Evolutionary conservation across 2,797 vertebrate species (phyloP), one percentile per base, ranked within the genome.

Genomic region (Tenualosa ilisha): DNA sequence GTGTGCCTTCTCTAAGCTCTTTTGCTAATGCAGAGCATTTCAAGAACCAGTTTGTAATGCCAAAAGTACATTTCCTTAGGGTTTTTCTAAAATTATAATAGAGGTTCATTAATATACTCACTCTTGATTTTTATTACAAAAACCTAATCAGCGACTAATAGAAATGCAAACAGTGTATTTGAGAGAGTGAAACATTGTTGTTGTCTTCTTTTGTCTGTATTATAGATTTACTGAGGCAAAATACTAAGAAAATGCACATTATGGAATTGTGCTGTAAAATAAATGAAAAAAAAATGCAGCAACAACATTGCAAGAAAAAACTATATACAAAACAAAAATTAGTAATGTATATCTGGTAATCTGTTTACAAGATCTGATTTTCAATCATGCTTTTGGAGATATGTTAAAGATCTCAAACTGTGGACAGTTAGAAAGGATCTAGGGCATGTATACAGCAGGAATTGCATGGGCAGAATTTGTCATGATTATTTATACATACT

Each of bases 401-500:
- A 17, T 6, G 2, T 46, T 79, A 7, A 79, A 17, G 15, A 46
- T 40, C 72, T 79, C 40, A 43, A 46, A 37, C 72, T 46, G 13
- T 2, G 7, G 68, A 26, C 31, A 37, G 46, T 53, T 15, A 3
- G 17, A 79, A 43, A 46, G 40, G 15, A 6, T 79, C 40, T 79
- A 22, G 5, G 46, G 72, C 40, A 79, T 46, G 40, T 79, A 43
- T 22, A 8, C 72, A 79, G 5, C 37, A 79, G 40, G 72, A 22
- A 46, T 3, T 22, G 37, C 72, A 43, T 46, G 40, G 40, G 37
- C 20, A 22, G 72, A 40, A 79, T 46, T 46, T 22, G 40, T 43
- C 5, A 79, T 46, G 15, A 46, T 79, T 79, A 46, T 79, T 79
- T 17, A 79, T 79, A 43, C 40, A 79, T 79, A 79, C 72, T 79